Percentiles rank a stretch among this genome's conserved stretches.
These are phyloP conservation scores for Pipistrellus pygmaeus DNA, from an alignment of 2,797 vertebrate species.

Conservation along the genomic window DNA sequence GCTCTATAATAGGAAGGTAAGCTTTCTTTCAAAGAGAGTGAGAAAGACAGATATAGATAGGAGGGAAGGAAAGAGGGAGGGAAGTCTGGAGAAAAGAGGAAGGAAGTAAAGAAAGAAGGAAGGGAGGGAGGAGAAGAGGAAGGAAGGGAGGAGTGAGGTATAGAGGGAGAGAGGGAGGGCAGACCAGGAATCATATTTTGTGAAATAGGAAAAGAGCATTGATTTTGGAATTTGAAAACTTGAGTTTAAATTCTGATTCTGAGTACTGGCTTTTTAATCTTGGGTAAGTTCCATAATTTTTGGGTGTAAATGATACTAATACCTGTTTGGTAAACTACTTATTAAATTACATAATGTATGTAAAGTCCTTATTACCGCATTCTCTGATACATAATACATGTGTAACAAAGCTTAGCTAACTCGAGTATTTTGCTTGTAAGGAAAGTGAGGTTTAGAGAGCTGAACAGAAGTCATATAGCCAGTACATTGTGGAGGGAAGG, in stretches of 20 bases:
- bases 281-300: neutral
- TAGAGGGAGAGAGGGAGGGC: neutral
- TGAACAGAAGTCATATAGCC: neutral
- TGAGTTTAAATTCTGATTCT: constrained; percentile 38
- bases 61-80: neutral
- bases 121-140: neutral
- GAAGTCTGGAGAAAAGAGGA: neutral
- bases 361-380: constrained; percentile 37
- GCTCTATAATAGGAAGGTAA: constrained; percentile 21
- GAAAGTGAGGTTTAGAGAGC: constrained; percentile 35
- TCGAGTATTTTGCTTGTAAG: neutral
- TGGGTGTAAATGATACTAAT: neutral
- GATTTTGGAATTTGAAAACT: constrained; percentile 35
- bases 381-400: neutral
- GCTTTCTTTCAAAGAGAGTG: neutral
- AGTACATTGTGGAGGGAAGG: neutral
- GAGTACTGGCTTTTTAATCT: neutral
- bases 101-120: neutral
- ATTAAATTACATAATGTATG: neutral
- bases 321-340: neutral
- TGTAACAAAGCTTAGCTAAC: constrained; percentile 8
- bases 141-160: neutral
- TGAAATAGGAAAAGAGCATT: neutral
- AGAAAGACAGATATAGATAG: neutral
- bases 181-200: constrained; percentile 8